phyloP scores from a whole-genome alignment of 2,888 invertebrate genomes.

The Choreutis nemorana region DNA sequence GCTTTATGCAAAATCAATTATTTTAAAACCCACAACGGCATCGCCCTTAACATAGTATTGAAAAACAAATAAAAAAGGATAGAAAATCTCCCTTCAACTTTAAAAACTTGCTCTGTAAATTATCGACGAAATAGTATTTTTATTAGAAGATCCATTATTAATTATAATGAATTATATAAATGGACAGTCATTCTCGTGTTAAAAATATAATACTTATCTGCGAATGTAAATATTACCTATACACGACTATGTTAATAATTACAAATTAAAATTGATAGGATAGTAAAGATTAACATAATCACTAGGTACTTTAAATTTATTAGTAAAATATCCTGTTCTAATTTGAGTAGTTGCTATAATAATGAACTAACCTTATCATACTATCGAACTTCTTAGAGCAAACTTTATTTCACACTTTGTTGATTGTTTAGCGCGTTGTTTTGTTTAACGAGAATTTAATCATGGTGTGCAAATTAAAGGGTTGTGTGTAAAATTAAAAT shows the following conservation, averaged over 20 bases:
- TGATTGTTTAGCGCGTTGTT: slow-evolving; percentile 28
- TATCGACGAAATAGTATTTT: too few relatives aligned
- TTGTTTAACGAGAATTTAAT: slow-evolving; percentile 34
- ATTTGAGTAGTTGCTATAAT: slow-evolving; percentile 58
- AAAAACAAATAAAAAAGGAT: too few relatives aligned
- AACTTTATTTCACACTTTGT: slow-evolving; percentile 24
- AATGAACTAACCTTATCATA: slow-evolving; percentile 24
- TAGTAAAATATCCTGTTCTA: slow-evolving; percentile 50
- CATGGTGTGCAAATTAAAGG: slow-evolving; percentile 66
- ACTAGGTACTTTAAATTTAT: slow-evolving; percentile 55
- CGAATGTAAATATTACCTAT: slow-evolving; percentile 58
- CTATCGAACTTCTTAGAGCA: slow-evolving; percentile 32
- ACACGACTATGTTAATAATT: slow-evolving; percentile 55
- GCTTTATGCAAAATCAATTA: slow-evolving; percentile 2
- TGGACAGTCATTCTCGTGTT: slow-evolving; percentile 46
- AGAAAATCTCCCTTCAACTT: too few relatives aligned
- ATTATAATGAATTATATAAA: too few relatives aligned
- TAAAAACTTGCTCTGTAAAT: too few relatives aligned
- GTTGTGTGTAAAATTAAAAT: slow-evolving; percentile 67
- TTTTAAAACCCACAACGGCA: too few relatives aligned
- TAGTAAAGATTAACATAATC: slow-evolving; percentile 61
- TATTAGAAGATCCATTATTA: too few relatives aligned
- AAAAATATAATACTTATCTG: slow-evolving; percentile 40
- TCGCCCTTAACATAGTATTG: too few relatives aligned
- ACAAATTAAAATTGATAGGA: slow-evolving; percentile 56